phyloP scores from a whole-genome alignment of 2,113 vertebrate species.

The Trinectes maculatus region DNA sequence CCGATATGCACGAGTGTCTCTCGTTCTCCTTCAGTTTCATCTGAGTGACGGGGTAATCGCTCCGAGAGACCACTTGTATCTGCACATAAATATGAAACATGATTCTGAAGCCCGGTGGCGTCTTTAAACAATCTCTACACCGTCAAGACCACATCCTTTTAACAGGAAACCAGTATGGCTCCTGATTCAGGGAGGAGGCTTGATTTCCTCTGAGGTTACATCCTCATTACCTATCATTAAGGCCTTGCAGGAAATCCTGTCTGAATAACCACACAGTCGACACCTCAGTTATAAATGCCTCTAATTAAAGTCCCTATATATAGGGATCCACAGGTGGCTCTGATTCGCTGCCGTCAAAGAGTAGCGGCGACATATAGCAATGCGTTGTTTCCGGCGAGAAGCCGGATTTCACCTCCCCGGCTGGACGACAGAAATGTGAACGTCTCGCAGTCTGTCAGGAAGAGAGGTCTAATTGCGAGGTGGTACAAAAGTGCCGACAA shows the following conservation, averaged over 20 bases:
- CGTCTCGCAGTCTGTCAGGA: conserved; percentile 44
- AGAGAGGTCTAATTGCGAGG: conserved; percentile 64
- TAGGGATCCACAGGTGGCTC: conserved; percentile 51
- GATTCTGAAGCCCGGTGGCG: not conserved
- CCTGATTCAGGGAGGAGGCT: conserved; percentile 8
- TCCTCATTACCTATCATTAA: conserved; percentile 52
- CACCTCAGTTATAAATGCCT: conserved; percentile 55
- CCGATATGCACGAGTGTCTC: not conserved
- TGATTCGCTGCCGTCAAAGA: conserved; percentile 46
- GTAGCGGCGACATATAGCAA: not conserved
- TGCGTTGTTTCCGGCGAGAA: conserved; percentile 4
- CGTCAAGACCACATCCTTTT: not conserved
- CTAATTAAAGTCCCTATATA: conserved; percentile 63
- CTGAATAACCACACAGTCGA: conserved; percentile 53
- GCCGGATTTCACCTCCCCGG: conserved; percentile 18
- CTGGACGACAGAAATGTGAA: conserved; percentile 44
- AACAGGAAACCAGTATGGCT: conserved; percentile 25
- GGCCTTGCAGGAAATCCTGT: conserved; percentile 23
- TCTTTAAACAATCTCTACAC: not conserved
- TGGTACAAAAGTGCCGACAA: conserved; percentile 51
- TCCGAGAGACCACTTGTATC: not conserved
- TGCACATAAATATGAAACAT: not conserved
- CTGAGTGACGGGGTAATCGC: not conserved
- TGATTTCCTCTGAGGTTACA: conserved; percentile 51
- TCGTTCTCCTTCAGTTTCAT: not conserved